Evolutionary conservation across 2,113 vertebrate genomes (phyloP).

Genomic region (Neolamprologus sp.): DNA sequence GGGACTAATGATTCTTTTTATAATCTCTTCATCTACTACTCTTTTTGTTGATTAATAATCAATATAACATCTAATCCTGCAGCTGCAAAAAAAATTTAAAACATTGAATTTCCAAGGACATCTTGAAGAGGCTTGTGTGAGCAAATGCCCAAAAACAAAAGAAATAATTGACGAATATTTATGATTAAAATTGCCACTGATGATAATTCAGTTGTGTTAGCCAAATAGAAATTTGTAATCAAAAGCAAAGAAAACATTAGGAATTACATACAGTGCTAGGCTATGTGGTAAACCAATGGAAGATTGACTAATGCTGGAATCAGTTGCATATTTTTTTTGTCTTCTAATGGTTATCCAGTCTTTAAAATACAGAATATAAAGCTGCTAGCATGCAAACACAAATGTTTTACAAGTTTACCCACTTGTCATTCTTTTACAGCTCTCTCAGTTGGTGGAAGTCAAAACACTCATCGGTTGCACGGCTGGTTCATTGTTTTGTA

Average conservation of each 20-base stretch:
- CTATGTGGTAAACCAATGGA: neutral
- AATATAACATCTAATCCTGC: neutral
- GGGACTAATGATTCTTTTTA: accelerated
- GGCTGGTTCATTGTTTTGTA: neutral
- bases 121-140: neutral
- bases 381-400: neutral
- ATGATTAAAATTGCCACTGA: neutral
- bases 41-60: neutral
- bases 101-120: neutral
- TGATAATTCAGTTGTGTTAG: neutral
- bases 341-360: neutral
- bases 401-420: neutral
- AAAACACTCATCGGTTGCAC: neutral
- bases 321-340: neutral
- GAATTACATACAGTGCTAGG: neutral
- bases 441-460: neutral
- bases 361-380: neutral
- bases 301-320: neutral
- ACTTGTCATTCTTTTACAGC: neutral
- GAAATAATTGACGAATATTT: neutral
- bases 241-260: neutral
- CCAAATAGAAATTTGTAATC: neutral
- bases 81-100: neutral
- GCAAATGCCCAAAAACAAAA: neutral
- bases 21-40: neutral